Evolutionary conservation across 2,888 invertebrate species (phyloP), one percentile per base, ranked within the genome.

Genomic region (Drosophila demipolita): DNA sequence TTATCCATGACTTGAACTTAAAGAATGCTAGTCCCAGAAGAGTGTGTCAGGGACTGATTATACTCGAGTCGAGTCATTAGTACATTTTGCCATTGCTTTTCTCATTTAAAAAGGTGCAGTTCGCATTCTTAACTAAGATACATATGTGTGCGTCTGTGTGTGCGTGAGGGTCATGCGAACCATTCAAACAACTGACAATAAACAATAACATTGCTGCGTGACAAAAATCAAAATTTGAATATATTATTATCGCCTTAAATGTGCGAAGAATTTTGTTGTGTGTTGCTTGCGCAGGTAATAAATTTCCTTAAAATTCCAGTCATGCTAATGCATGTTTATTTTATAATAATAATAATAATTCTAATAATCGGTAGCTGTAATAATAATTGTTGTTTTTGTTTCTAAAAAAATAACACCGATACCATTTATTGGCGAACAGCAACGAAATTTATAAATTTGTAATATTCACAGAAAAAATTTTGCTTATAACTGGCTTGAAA

Each of bases 51-150:
- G 20, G 12, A 20, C 15, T 48, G 66, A 49, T n/a, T 65, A 50
- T 50, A 6, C 26, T 1, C 23, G 1, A 4, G 38, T 33, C n/a
- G 66, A 26, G 33, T 32, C 9, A 29, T n/a, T 26, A 23, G 4
- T 26, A 45, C 45, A 58, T 61, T 36, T 64, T 60, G 62, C 36
- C 59, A 35, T 42, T 45, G n/a, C n/a, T 42, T 23, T 49, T 64
- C 1, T 63, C 48, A 38, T 63, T 66, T 48, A 54, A n/a, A 58
- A 73, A 54, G 53, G 78, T 62, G 66, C 38, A n/a, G 40, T 40
- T 35, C 59, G 23, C 12, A 26, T 26, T 59, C 3, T 23, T 26
- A 48, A 42, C 32, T 20, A n/a, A 40, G 12, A 26, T 54, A 20
- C 42, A 15, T 17, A 35, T 20, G 23, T 36, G n/a, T 26, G 6